These are phyloP conservation scores for Chymomyza costata DNA, from an alignment of 1,140 invertebrate species.

Conservation along the genomic window DNA sequence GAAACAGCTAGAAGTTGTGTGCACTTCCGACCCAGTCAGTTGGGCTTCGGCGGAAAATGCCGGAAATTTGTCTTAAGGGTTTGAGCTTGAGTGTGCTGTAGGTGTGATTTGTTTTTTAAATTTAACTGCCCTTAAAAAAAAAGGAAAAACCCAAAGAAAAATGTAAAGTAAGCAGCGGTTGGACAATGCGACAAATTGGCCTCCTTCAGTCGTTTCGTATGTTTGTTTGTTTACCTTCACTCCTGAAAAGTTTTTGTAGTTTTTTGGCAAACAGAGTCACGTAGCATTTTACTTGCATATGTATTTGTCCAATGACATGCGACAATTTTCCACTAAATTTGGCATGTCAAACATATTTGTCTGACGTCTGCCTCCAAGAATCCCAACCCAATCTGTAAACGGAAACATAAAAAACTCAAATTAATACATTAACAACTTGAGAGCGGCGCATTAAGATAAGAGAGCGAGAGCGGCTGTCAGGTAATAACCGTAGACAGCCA, in stretches of 20 bases:
- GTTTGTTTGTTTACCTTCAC: conserved; percentile 13
- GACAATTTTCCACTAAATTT: conserved; percentile 72
- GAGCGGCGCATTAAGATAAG: conserved; percentile 24
- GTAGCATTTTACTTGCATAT: conserved; percentile 62
- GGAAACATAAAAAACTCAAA: conserved; percentile 57
- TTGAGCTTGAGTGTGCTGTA: conserved; percentile 29
- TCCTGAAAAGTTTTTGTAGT: conserved; percentile 1
- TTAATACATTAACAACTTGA: conserved; percentile 62
- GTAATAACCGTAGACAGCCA: conserved; percentile 53
- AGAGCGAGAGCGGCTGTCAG: conserved; percentile 22
- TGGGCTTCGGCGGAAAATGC: conserved; percentile 11
- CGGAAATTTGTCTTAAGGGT: conserved; percentile 56
- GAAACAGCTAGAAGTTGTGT: conserved; percentile 17
- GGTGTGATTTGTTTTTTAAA: conserved; percentile 72
- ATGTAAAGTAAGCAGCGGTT: conserved; percentile 22
- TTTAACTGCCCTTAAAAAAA: conserved; percentile 26
- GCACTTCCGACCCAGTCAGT: conserved; percentile 25
- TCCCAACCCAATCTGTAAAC: no score
- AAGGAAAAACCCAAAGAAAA: conserved; percentile 11
- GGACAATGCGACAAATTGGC: conserved; percentile 59
- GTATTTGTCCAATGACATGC: conserved; percentile 58
- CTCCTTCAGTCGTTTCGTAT: conserved; percentile 3
- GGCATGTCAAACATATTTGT: conserved; percentile 67
- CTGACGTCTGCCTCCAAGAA: no score
- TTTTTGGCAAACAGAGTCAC: conserved; percentile 57